Base-by-base conservation (phyloP, 2,888 invertebrate species). In the Habroteleia sp. region DNA sequence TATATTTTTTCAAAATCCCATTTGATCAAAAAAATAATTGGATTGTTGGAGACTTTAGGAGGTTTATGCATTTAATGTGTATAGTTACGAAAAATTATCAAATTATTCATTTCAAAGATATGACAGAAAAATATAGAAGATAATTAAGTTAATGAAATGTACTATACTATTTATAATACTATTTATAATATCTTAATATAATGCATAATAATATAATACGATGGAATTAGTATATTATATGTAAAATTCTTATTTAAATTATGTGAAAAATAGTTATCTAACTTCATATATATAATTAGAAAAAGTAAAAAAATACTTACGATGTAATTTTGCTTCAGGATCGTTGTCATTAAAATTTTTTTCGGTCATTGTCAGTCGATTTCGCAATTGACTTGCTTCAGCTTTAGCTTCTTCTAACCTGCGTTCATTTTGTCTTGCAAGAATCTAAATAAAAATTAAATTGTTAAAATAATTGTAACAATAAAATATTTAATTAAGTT, bases 361-460 rank as follows among this genome's bases (percentile, higher is more conserved):
- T 80, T 91, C 91, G 41, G 90, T 87, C 39, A 91, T 81, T 0
- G 91, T 91, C 68, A 93, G 87, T 78, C 92, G 90, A 78, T 93
- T 92, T 29, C 93, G 89, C 78, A 93, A 87, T 63, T 92, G 92
- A 5, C 92, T 91, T 1, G 93, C 91, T 85, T 95, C 94, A 72
- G 93, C 92, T 84, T 93, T 92, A 3, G 92, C 92, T 84, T 96
- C 96, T 87, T 96, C 96, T 31, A 95, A 91, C 80, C 94, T 95
- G 23, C 97, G 91, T 85, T 95, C 93, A 25, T 94, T 93, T 83
- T 95, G 94, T 46, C 96, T 91, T 7, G 96, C 94, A 68, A 93
- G 92, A 54, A 97, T 90, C 92, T 31, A 10, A 31, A 31, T 10
- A 27, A 20, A 25, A 6, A 7, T 25, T 4, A n/a, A 35, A 16